A percentile compares a stretch with the other conserved stretches of the same genome.
phyloP scores from a whole-genome alignment of 1,140 invertebrate genomes.

The Hycleus phaleratus region DNA sequence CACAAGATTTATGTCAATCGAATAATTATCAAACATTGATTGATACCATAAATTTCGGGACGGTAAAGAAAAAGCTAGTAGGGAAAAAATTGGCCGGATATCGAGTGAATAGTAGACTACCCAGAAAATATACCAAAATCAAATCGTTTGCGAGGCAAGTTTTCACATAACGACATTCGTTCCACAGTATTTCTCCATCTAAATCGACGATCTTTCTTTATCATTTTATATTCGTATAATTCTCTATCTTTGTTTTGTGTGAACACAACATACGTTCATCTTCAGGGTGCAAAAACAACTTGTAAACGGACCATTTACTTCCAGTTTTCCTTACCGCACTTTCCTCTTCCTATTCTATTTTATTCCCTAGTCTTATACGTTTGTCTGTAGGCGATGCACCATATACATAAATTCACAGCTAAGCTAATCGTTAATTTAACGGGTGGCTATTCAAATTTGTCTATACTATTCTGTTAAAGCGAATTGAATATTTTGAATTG shows the following conservation, averaged over 20 bases:
- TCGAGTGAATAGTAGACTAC: no score
- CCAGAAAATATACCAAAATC: constrained; percentile 14
- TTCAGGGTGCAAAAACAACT: constrained; percentile 23
- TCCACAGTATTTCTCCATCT: constrained; percentile 8
- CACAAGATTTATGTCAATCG: no score
- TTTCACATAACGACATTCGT: constrained; percentile 22
- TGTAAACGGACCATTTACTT: constrained; percentile 28
- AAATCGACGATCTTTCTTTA: not conserved
- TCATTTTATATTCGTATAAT: not conserved
- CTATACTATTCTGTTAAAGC: no score
- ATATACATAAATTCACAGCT: constrained; percentile 14
- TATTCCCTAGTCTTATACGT: no score
- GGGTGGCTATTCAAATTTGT: no score
- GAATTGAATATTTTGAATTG: no score
- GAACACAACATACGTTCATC: constrained; percentile 15
- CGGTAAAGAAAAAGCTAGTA: no score
- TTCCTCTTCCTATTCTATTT: not conserved
- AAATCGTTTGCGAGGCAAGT: constrained; percentile 17
- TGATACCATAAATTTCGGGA: no score
- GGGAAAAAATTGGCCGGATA: no score
- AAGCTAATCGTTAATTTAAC: constrained; percentile 7
- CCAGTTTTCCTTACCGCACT: constrained; percentile 15
- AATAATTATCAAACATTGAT: no score
- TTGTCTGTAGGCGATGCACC: constrained; percentile 1
- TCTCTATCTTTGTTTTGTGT: constrained; percentile 1